Evolutionary conservation across 2,888 invertebrate species (phyloP).

Genomic region (Drosophila rubida): DNA sequence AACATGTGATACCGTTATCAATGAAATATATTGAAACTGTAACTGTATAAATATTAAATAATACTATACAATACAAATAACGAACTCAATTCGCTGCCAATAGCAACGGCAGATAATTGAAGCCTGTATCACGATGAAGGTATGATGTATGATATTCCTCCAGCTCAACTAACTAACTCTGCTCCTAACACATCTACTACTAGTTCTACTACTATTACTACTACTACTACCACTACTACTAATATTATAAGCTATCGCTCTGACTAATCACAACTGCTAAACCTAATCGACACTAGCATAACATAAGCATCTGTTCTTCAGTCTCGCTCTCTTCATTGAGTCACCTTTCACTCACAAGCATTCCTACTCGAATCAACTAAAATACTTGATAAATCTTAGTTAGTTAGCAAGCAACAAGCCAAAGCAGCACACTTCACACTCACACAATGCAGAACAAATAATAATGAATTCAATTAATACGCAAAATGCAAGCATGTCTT

Average conservation of each 20-base stretch:
- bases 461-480: not conserved
- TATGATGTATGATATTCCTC: constrained; percentile 86
- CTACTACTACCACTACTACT: constrained; percentile 16
- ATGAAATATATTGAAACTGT: constrained; percentile 50
- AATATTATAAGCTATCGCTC: constrained; percentile 15
- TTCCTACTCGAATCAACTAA: not conserved
- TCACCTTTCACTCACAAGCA: constrained; percentile 22
- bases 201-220: constrained; percentile 17
- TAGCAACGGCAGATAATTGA: constrained; percentile 94
- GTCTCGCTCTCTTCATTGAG: constrained; percentile 19
- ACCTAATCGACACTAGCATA: constrained; percentile 33
- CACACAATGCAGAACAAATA: constrained; percentile 44
- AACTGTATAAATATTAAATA: constrained; percentile 51
- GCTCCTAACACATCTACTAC: constrained; percentile 48
- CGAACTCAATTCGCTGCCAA: constrained; percentile 85
- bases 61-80: constrained; percentile 42
- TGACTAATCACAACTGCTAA: constrained; percentile 54
- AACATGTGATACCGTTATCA: constrained; percentile 78
- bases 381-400: constrained; percentile 5
- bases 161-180: constrained; percentile 52
- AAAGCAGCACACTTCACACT: constrained; percentile 43
- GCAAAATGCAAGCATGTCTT: constrained; percentile 15
- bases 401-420: constrained; percentile 38
- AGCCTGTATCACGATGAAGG: constrained; percentile 97
- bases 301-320: too few relatives aligned